Percentiles rank a stretch among this genome's conserved stretches.
Conservation (phyloP, 2,113 vertebrate genomes). For the Paratilapia polleni region DNA sequence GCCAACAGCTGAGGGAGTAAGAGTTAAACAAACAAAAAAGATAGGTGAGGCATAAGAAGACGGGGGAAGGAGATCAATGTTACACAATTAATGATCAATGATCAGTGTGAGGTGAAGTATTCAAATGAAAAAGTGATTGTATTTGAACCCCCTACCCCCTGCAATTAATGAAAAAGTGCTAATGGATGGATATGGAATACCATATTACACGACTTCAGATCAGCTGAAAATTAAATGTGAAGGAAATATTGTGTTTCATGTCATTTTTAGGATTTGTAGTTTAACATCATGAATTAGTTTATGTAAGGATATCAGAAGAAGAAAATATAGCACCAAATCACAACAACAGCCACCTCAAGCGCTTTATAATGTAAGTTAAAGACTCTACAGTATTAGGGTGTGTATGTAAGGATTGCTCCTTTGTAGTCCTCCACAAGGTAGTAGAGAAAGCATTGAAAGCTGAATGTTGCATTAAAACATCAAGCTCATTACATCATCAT, state of each 20-base stretch:
- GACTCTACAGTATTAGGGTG: too few species aligned
- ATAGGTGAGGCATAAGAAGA: background rate
- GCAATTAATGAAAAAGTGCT: background rate
- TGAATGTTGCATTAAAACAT: background rate
- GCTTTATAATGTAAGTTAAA: too few species aligned
- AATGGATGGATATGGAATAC: too few species aligned
- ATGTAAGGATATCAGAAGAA: background rate
- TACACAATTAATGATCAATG: background rate
- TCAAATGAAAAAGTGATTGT: background rate
- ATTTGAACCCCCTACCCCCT: background rate
- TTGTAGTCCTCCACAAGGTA: too few species aligned
- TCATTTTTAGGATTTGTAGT: background rate
- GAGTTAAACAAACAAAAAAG: background rate
- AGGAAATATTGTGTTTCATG: background rate
- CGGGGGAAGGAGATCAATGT: background rate
- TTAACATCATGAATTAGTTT: background rate
- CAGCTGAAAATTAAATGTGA: background rate
- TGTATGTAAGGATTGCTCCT: too few species aligned
- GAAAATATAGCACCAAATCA: too few species aligned
- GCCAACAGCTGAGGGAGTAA: constrained; percentile 85
- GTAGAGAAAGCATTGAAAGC: background rate
- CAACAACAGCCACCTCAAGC: too few species aligned
- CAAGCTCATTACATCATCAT: background rate
- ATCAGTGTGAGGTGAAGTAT: background rate
- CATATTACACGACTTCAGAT: background rate